phyloP scores from a whole-genome alignment of 2,888 invertebrate genomes.

The Drosophila pseudotakahashii region DNA sequence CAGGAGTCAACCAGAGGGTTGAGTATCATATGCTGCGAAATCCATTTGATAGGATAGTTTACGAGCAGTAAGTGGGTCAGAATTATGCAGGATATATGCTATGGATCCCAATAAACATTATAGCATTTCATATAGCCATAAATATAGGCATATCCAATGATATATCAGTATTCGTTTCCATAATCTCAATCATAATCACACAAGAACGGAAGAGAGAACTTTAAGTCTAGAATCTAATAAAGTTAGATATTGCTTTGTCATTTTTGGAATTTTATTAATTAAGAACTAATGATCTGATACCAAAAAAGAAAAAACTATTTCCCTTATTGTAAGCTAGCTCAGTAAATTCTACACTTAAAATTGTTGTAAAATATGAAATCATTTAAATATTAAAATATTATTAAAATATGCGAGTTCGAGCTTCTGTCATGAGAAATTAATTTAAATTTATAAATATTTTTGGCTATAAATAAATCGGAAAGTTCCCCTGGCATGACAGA shows the following conservation, averaged over 20 bases:
- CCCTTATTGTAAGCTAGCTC: too few species aligned
- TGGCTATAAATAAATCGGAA: not conserved
- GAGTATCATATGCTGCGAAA: conserved; percentile 14
- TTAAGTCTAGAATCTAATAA: not conserved
- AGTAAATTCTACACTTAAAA: too few species aligned
- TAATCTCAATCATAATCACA: not conserved
- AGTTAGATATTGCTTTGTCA: too few species aligned
- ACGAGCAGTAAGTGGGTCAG: conserved; percentile 70
- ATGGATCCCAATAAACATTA: not conserved
- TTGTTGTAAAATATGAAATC: too few species aligned
- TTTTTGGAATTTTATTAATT: too few species aligned
- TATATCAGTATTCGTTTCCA: conserved; percentile 3
- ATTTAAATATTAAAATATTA: too few species aligned
- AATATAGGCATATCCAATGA: conserved; percentile 11
- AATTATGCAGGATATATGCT: conserved; percentile 49
- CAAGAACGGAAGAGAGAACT: conserved; percentile 39
- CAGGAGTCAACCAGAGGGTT: conserved; percentile 29
- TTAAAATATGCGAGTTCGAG: too few species aligned
- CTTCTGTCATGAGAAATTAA: not conserved
- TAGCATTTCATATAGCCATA: conserved; percentile 2
- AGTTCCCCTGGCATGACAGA: not conserved
- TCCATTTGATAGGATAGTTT: conserved; percentile 63
- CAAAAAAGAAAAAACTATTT: too few species aligned
- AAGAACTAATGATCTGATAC: too few species aligned
- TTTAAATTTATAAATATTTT: not conserved